Evolutionary conservation across 2,113 vertebrate species (phyloP).

Genomic region (Entelurus aequoreus): DNA sequence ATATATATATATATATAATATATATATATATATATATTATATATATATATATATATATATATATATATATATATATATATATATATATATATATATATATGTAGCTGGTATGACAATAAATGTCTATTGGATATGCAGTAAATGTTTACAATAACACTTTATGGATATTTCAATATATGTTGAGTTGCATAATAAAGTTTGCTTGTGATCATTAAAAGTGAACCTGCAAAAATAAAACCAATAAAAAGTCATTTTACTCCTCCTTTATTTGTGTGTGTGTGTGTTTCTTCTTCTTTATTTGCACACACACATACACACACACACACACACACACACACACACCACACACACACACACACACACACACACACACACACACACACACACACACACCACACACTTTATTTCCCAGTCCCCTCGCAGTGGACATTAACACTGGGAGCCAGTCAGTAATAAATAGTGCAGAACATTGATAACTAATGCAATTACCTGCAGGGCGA

Average conservation of each 20-base stretch:
- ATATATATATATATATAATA: no score
- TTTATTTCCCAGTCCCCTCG: constrained; percentile 73
- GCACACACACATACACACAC: constrained; percentile 29
- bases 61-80: no score
- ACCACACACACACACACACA: no score
- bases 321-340: constrained; percentile 37
- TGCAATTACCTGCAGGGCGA: constrained; percentile 98
- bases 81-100: no score
- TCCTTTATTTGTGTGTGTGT: constrained; percentile 21
- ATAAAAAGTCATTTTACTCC: constrained; percentile 38
- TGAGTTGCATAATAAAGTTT: constrained; percentile 13
- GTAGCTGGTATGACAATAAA: no score
- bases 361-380: no score
- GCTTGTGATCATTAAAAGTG: background rate
- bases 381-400: constrained; percentile 47
- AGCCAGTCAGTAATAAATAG: constrained; percentile 92
- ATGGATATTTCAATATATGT: constrained; percentile 4
- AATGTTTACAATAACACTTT: background rate
- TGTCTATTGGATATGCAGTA: no score
- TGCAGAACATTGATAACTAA: constrained; percentile 99
- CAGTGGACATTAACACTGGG: constrained; percentile 84
- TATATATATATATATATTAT: no score
- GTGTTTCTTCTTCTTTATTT: constrained; percentile 50
- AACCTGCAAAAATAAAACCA: constrained; percentile 25
- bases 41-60: no score